Conservation (phyloP, 2,113 vertebrate genomes). For the Mus musculus region DNA sequence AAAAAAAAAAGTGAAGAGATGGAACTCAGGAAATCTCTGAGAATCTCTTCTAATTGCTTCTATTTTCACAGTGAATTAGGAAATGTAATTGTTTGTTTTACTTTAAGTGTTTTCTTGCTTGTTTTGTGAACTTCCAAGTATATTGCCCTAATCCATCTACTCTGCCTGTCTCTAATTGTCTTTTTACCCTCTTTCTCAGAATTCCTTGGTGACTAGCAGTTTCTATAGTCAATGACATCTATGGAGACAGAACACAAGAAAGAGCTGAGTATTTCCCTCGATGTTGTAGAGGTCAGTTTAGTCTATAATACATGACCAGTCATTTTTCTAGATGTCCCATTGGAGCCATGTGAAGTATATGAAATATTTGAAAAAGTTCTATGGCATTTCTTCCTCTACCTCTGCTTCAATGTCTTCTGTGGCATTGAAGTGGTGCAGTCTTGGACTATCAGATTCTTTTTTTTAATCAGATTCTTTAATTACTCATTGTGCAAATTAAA, state of each 20-base stretch:
- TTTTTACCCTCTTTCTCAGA: constrained; percentile 32
- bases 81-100: constrained; percentile 39
- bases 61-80: background rate
- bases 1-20: background rate
- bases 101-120: constrained; percentile 44
- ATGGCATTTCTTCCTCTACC: background rate
- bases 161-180: constrained; percentile 23
- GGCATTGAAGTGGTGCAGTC: background rate
- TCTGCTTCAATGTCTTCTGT: background rate
- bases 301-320: background rate
- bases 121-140: background rate
- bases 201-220: background rate
- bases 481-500: constrained; percentile 54
- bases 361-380: constrained; percentile 45
- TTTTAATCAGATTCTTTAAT: background rate
- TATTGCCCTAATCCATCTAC: constrained; percentile 16
- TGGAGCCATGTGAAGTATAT: background rate
- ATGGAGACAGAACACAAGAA: constrained; percentile 11
- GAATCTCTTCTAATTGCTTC: background rate
- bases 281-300: background rate
- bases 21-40: background rate
- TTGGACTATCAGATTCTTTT: background rate
- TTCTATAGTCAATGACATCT: constrained; percentile 5
- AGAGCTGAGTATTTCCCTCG: background rate
- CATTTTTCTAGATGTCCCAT: background rate